These are phyloP conservation scores for Lycocorax pyrrhopterus DNA, from an alignment of 2,113 vertebrate genomes.

Conservation along the genomic window DNA sequence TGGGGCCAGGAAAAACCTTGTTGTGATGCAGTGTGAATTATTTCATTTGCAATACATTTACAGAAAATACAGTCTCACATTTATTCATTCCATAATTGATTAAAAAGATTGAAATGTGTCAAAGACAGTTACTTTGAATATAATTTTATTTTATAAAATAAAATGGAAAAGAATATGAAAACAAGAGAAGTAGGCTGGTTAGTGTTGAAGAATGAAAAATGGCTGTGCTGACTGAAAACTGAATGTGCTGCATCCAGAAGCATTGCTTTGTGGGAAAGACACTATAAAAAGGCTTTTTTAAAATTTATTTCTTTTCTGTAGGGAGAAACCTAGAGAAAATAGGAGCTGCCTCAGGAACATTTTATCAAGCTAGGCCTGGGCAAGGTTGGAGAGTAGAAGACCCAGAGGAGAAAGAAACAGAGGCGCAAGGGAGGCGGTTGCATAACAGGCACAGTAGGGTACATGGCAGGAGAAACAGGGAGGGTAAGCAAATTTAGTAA, in stretches of 20 bases:
- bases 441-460: not conserved
- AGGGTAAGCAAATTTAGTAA: not conserved
- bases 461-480: rapidly evolving
- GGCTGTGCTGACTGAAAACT: not conserved
- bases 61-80: not conserved
- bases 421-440: not conserved
- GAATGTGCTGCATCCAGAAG: not conserved
- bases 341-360: not conserved
- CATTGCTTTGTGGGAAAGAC: not conserved
- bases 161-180: not conserved
- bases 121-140: not conserved
- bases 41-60: not conserved
- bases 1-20: not conserved
- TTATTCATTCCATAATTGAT: not conserved
- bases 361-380: not conserved
- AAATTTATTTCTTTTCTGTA: not conserved
- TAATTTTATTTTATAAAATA: not conserved
- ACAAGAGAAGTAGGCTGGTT: not conserved
- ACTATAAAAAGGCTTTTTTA: rapidly evolving
- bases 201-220: not conserved
- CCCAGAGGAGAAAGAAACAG: not conserved
- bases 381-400: not conserved
- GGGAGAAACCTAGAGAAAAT: not conserved
- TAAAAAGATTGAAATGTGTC: not conserved
- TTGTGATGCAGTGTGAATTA: not conserved